phyloP scores from a whole-genome alignment of 2,113 vertebrate species.

The Desmodus rotundus region DNA sequence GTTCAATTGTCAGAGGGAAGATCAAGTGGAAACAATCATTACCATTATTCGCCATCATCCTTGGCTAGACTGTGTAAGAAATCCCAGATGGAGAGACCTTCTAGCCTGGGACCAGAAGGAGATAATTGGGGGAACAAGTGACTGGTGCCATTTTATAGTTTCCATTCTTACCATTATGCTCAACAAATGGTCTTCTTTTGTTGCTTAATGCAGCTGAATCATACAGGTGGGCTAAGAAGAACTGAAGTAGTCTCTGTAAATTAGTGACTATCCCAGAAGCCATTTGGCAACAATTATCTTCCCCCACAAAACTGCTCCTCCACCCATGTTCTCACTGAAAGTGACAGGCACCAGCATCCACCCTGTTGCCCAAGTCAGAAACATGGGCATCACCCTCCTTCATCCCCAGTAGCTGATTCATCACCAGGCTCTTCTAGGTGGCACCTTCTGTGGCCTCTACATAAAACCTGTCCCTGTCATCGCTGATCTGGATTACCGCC shows the following conservation, averaged over 20 bases:
- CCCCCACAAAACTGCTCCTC: conserved; percentile 56
- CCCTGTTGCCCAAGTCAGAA: conserved; percentile 37
- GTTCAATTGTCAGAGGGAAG: background rate
- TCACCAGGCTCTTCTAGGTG: background rate
- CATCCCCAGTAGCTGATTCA: background rate
- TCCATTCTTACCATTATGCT: background rate
- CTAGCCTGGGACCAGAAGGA: background rate
- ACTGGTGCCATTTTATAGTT: conserved; percentile 27
- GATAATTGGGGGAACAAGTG: conserved; percentile 35
- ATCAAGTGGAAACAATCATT: background rate
- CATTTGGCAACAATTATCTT: conserved; percentile 62
- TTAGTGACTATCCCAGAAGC: conserved; percentile 46
- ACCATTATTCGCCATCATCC: background rate
- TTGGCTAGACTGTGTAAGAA: background rate
- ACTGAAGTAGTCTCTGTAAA: conserved; percentile 57
- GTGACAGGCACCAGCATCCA: background rate
- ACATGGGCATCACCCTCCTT: background rate
- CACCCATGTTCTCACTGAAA: conserved; percentile 22
- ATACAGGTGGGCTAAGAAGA: conserved; percentile 56
- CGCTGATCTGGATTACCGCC: background rate
- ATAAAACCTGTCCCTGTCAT: background rate
- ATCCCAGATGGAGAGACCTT: conserved; percentile 1
- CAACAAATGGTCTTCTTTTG: background rate
- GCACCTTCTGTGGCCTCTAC: background rate
- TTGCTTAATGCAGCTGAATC: conserved; percentile 60